Percentiles rank a stretch among this genome's conserved stretches.
phyloP scores from a whole-genome alignment of 1,140 invertebrate species.

The Caenorhabditis briggsae region DNA sequence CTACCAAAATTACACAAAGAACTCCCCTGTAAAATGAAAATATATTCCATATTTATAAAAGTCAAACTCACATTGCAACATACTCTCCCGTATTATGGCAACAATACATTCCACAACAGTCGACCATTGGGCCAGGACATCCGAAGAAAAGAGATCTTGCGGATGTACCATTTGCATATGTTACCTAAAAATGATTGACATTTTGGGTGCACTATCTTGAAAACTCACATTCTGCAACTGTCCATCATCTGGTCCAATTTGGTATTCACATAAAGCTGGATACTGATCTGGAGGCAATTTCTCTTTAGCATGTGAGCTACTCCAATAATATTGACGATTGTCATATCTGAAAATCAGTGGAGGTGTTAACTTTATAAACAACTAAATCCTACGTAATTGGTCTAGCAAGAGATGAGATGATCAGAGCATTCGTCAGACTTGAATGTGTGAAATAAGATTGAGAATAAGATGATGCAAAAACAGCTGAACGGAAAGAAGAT shows the following conservation, averaged over 20 bases:
- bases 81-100: conserved; percentile 37
- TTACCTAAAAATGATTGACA: not conserved
- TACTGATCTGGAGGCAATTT: not conserved
- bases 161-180: conserved; percentile 1
- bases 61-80: not conserved
- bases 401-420: conserved; percentile 24
- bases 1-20: not conserved
- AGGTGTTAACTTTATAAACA: not conserved
- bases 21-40: not conserved
- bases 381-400: conserved; percentile 14
- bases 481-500: not conserved
- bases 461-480: not conserved
- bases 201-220: no score
- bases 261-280: conserved; percentile 11
- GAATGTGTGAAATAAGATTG: conserved; percentile 6
- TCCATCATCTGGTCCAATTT: conserved; percentile 46
- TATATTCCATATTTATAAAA: not conserved
- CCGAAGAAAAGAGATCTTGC: conserved; percentile 35
- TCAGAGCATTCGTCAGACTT: not conserved
- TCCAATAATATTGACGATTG: conserved; percentile 31
- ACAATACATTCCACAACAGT: conserved; percentile 48
- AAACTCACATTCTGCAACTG: conserved; percentile 16
- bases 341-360: not conserved
- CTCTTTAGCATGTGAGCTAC: not conserved
- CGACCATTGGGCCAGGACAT: conserved; percentile 16